These are phyloP conservation scores for Acheta domesticus DNA, from an alignment of 2,888 invertebrate genomes.

Conservation along the genomic window DNA sequence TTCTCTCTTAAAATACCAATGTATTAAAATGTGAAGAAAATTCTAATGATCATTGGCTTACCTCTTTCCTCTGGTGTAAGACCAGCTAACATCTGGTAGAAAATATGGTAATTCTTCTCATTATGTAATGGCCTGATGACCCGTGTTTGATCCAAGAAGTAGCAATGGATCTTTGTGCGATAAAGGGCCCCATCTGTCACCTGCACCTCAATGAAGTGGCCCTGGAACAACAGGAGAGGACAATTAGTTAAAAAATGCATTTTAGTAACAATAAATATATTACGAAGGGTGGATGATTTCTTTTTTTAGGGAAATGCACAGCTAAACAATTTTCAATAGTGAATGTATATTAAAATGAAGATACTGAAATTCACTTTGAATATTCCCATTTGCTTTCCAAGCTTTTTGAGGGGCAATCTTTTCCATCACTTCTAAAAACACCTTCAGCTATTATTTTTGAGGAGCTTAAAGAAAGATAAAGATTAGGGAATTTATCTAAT, in stretches of 20 bases:
- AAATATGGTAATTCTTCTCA: slow-evolving; percentile 95
- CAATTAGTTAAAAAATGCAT: slow-evolving; percentile 23
- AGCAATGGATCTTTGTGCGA: slow-evolving; percentile 93
- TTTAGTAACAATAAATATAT: slow-evolving; percentile 27
- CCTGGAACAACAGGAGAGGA: slow-evolving; percentile 54
- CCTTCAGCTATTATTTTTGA: no score
- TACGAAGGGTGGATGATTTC: background rate
- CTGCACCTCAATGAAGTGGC: slow-evolving; percentile 94
- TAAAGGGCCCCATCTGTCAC: slow-evolving; percentile 92
- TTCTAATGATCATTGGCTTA: slow-evolving; percentile 40
- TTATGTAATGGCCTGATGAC: slow-evolving; percentile 80
- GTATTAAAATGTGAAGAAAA: no score
- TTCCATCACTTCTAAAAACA: no score
- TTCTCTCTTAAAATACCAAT: no score
- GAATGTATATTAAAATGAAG: no score
- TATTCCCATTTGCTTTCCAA: no score
- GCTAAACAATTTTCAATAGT: no score
- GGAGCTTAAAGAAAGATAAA: no score
- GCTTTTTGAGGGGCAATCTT: no score
- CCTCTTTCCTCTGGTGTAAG: slow-evolving; percentile 78
- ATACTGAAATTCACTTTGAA: no score
- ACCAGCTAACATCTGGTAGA: slow-evolving; percentile 93
- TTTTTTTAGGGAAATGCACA: no score
- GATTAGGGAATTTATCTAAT: no score
- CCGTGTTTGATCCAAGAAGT: slow-evolving; percentile 89